Conservation (phyloP, 1,140 invertebrate genomes). For the Carcinoscorpius rotundicauda region DNA sequence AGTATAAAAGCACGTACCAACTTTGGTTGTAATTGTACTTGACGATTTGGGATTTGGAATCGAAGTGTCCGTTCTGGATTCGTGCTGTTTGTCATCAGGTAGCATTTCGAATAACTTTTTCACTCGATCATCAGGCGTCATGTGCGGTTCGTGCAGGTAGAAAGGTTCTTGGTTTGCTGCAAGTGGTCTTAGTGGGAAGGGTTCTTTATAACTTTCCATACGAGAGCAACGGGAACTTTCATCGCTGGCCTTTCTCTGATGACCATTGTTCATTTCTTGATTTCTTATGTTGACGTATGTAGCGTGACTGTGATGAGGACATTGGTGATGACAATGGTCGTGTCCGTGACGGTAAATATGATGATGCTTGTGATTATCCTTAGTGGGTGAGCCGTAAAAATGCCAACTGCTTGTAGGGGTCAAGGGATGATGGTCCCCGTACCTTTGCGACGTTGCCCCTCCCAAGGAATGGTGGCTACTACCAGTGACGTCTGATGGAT, state of each 20-base stretch:
- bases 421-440: slow-evolving; percentile 4
- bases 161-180: slow-evolving; percentile 41
- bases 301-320: slow-evolving; percentile 15
- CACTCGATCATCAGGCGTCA: slow-evolving; percentile 59
- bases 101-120: slow-evolving; percentile 53
- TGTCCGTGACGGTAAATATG: background rate
- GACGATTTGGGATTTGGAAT: no score
- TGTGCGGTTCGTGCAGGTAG: slow-evolving; percentile 64
- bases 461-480: background rate
- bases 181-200: slow-evolving; percentile 15
- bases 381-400: slow-evolving; percentile 10
- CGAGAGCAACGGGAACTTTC: slow-evolving; percentile 29
- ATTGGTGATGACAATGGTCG: background rate
- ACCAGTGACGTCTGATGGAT: slow-evolving; percentile 18
- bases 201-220: slow-evolving; percentile 13
- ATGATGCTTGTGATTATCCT: slow-evolving; percentile 7
- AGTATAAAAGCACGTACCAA: no score
- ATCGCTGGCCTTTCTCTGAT: slow-evolving; percentile 26
- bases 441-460: slow-evolving; percentile 3
- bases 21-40: no score
- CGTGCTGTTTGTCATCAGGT: no score
- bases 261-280: slow-evolving; percentile 36
- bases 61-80: no score
- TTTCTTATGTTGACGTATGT: slow-evolving; percentile 27
- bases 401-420: slow-evolving; percentile 13